A percentile compares a stretch with the other conserved stretches of the same genome.
phyloP scores from a whole-genome alignment of 30 jellyfish, hydroid and myxozoan genomes.

The Aurelia aurita region DNA sequence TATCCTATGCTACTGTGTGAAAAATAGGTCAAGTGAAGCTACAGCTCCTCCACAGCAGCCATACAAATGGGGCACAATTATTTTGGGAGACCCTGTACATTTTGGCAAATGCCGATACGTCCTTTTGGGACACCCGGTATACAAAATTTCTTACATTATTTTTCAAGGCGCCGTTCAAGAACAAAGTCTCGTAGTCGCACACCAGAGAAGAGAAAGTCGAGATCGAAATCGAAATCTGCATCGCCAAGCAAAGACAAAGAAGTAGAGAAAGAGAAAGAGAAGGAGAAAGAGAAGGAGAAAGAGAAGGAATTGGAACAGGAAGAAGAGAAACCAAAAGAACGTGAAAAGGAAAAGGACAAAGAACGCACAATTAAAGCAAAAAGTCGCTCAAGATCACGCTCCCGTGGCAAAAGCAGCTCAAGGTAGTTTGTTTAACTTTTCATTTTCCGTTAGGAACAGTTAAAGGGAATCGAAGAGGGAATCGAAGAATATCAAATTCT shows the following conservation, averaged over 20 bases:
- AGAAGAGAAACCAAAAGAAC: neutral
- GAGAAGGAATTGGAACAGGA: slow-evolving; percentile 12
- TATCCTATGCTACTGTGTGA: too few relatives aligned
- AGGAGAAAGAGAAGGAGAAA: slow-evolving; percentile 12
- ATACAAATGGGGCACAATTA: too few relatives aligned
- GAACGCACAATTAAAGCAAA: neutral
- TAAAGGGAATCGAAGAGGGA: slow-evolving; percentile 13
- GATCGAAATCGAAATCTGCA: slow-evolving; percentile 56
- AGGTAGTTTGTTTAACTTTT: too few relatives aligned
- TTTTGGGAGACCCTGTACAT: too few relatives aligned
- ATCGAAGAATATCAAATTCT: neutral
- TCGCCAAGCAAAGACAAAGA: slow-evolving; percentile 25
- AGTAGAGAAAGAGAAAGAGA: slow-evolving; percentile 20
- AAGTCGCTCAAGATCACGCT: neutral
- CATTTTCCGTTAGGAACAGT: neutral
- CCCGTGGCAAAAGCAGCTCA: too few relatives aligned
- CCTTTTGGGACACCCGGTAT: too few relatives aligned
- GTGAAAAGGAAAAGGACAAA: neutral
- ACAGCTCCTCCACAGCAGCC: too few relatives aligned
- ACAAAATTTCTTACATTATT: too few relatives aligned
- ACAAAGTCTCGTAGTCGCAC: slow-evolving; percentile 50
- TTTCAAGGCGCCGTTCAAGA: slow-evolving; percentile 28
- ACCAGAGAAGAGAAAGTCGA: slow-evolving; percentile 52
- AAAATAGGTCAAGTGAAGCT: too few relatives aligned
- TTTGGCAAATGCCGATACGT: too few relatives aligned